phyloP scores from a whole-genome alignment of 2,797 vertebrate species.

The Etheostoma perlongum region DNA sequence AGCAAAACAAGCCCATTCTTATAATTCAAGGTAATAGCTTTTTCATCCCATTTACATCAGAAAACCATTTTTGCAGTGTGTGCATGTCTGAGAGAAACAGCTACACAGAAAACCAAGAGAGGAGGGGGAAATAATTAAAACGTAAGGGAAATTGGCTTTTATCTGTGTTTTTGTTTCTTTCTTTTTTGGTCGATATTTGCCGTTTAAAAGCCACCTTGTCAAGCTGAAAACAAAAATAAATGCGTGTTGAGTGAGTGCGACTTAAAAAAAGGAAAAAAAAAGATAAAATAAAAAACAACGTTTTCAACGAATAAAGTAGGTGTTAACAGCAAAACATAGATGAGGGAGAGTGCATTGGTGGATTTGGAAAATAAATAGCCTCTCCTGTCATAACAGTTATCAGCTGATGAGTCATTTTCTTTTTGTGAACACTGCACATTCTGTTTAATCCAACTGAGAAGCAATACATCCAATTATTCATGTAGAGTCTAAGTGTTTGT shows the following conservation, averaged over 20 bases:
- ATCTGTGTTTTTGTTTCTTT: constrained; percentile 49
- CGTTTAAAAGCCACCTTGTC: constrained; percentile 53
- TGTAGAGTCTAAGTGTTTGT: constrained; percentile 6
- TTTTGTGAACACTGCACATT: constrained; percentile 49
- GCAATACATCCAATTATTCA: constrained; percentile 45
- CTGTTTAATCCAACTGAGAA: constrained; percentile 51
- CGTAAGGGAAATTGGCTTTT: constrained; percentile 67
- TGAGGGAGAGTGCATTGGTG: constrained; percentile 25
- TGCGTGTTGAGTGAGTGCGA: constrained; percentile 51
- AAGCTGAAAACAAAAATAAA: constrained; percentile 45
- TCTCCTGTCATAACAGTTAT: constrained; percentile 68
- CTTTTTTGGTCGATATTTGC: constrained; percentile 51
- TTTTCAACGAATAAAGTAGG: constrained; percentile 70
- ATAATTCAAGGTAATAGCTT: constrained; percentile 71
- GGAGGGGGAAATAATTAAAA: constrained; percentile 65
- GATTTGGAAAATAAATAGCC: constrained; percentile 56
- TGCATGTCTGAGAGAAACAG: constrained; percentile 8
- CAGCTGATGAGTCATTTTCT: constrained; percentile 69
- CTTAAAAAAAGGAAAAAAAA: constrained; percentile 20
- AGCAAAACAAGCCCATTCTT: constrained; percentile 60
- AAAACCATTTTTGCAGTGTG: constrained; percentile 38
- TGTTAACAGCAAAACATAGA: constrained; percentile 72
- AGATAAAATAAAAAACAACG: constrained; percentile 19
- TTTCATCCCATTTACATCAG: constrained; percentile 63
- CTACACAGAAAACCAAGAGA: constrained; percentile 25